A percentile compares a stretch with the other conserved stretches of the same genome.
These are phyloP conservation scores for Perca fluviatilis DNA, from an alignment of 2,113 vertebrate species.

Conservation along the genomic window DNA sequence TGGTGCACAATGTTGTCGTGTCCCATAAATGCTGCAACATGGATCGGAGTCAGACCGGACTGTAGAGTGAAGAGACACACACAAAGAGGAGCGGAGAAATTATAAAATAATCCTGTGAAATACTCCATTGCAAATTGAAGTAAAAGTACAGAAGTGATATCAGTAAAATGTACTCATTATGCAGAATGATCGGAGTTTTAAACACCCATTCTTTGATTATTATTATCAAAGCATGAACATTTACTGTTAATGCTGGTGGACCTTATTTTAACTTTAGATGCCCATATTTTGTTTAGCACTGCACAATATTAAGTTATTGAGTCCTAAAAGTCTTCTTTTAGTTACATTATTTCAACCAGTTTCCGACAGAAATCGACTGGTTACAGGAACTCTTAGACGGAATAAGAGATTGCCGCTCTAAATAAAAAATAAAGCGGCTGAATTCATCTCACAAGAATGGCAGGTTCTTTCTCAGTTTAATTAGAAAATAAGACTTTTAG, in stretches of 20 bases:
- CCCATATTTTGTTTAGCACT: not conserved
- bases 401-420: not conserved
- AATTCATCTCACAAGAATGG: not conserved
- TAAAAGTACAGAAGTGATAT: too few species aligned
- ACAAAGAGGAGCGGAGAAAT: not conserved
- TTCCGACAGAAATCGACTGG: not conserved
- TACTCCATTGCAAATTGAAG: too few species aligned
- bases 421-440: not conserved
- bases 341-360: not conserved
- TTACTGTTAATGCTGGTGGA: not conserved
- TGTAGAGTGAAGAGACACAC: constrained; percentile 55
- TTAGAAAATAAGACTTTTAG: not conserved
- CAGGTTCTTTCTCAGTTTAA: not conserved
- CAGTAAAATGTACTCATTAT: too few species aligned
- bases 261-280: not conserved
- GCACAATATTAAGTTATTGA: not conserved
- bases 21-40: constrained; percentile 99
- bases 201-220: not conserved
- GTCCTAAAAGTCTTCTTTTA: not conserved
- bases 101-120: not conserved
- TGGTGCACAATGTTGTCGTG: constrained; percentile 98
- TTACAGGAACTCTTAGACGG: not conserved
- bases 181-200: too few species aligned
- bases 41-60: constrained; percentile 98
- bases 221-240: too few species aligned